A percentile compares a stretch with the other conserved stretches of the same genome.
phyloP scores from a whole-genome alignment of 2,113 vertebrate species.

The Eubucco bourcierii region DNA sequence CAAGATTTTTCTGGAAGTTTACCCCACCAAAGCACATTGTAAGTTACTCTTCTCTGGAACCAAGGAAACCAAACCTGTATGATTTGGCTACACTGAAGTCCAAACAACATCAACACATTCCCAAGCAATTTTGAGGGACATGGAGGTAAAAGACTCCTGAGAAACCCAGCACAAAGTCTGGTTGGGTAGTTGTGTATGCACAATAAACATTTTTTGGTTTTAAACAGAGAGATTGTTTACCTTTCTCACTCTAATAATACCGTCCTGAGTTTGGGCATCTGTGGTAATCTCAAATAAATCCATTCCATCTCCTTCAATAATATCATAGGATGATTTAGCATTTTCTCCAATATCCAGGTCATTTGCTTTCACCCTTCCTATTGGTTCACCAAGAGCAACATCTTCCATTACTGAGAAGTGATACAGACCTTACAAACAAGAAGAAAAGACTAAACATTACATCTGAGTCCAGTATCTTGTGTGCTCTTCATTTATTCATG shows the following conservation, averaged over 20 bases:
- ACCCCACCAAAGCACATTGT: not conserved
- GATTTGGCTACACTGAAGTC: not conserved
- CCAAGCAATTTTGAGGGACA: not conserved
- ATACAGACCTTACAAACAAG: conserved; percentile 84
- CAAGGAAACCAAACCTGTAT: not conserved
- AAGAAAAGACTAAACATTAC: conserved; percentile 19
- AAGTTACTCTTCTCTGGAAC: not conserved
- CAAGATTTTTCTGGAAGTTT: not conserved
- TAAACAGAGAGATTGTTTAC: conserved; percentile 68
- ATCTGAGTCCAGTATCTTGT: not conserved
- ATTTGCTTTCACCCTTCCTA: conserved; percentile 92
- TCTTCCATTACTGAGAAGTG: conserved; percentile 95
- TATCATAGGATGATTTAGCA: conserved; percentile 89
- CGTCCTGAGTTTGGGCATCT: conserved; percentile 90
- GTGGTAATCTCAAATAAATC: conserved; percentile 91
- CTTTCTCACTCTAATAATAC: conserved; percentile 90
- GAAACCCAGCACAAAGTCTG: not conserved
- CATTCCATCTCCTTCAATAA: conserved; percentile 92
- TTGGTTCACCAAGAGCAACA: conserved; percentile 84
- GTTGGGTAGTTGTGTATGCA: not conserved
- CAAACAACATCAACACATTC: not conserved
- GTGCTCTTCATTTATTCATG: not conserved
- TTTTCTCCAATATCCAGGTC: conserved; percentile 95
- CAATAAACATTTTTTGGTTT: not conserved
- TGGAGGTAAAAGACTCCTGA: not conserved